These are phyloP conservation scores for Alsophila aescularia DNA, from an alignment of 2,888 invertebrate genomes.

Conservation along the genomic window DNA sequence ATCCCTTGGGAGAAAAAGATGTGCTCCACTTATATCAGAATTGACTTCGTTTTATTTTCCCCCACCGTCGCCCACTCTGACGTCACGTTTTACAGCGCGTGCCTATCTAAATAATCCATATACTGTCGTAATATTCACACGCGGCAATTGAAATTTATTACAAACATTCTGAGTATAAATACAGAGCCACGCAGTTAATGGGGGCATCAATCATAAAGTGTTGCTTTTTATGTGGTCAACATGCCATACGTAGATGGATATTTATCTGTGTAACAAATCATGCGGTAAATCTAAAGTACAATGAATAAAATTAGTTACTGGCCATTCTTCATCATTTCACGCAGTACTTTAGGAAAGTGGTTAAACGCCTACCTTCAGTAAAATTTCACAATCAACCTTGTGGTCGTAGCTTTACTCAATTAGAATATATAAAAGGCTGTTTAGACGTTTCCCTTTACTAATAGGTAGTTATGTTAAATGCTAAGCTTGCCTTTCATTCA, in stretches of 20 bases:
- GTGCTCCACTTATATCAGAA: conserved; percentile 66
- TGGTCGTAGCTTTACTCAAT: no score
- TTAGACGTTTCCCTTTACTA: no score
- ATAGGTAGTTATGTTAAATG: no score
- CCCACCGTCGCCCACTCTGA: conserved; percentile 42
- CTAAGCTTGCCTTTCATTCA: no score
- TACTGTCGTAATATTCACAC: conserved; percentile 19
- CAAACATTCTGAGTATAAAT: conserved; percentile 46
- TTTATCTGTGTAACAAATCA: conserved; percentile 54
- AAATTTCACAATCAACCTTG: no score
- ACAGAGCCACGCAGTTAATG: conserved; percentile 43
- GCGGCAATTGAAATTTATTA: conserved; percentile 48
- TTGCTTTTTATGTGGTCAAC: conserved; percentile 52
- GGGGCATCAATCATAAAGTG: conserved; percentile 52
- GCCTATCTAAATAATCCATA: conserved; percentile 43
- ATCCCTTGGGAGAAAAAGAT: conserved; percentile 64
- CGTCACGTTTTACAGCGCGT: conserved; percentile 47
- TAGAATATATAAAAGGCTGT: no score
- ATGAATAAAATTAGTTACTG: conserved; percentile 39
- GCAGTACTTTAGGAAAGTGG: neutral
- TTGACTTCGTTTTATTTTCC: conserved; percentile 63
- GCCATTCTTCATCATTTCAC: neutral
- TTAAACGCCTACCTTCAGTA: neutral
- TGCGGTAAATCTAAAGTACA: conserved; percentile 38
- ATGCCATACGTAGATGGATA: conserved; percentile 45